Evolutionary conservation across 2,888 invertebrate species (phyloP).

Genomic region (Cacoxenus indagator): DNA sequence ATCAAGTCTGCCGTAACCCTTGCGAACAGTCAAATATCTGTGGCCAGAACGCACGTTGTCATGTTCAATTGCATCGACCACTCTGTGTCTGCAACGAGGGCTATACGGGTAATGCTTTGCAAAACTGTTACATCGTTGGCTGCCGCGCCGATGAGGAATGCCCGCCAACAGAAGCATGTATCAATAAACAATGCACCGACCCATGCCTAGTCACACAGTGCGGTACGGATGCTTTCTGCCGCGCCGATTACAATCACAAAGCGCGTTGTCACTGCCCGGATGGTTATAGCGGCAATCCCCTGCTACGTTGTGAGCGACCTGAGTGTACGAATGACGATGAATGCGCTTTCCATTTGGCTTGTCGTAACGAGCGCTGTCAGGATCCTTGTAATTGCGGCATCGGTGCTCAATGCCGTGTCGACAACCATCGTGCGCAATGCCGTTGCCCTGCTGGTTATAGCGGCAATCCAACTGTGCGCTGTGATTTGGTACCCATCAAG

Average conservation of each 20-base stretch:
- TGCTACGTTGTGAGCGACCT: slow-evolving; percentile 81
- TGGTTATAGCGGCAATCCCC: slow-evolving; percentile 84
- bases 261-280: slow-evolving; percentile 84
- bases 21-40: slow-evolving; percentile 80
- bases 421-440: slow-evolving; percentile 83
- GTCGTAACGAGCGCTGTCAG: slow-evolving; percentile 82
- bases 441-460: slow-evolving; percentile 86
- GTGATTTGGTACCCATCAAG: slow-evolving; percentile 74
- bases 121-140: slow-evolving; percentile 84
- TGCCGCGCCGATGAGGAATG: slow-evolving; percentile 90
- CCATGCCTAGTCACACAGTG: slow-evolving; percentile 86
- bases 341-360: slow-evolving; percentile 84
- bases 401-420: slow-evolving; percentile 82
- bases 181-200: slow-evolving; percentile 84
- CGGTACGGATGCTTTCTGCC: slow-evolving; percentile 83
- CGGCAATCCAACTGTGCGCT: slow-evolving; percentile 82
- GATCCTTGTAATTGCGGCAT: slow-evolving; percentile 89
- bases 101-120: slow-evolving; percentile 86
- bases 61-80: slow-evolving; percentile 84
- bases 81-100: slow-evolving; percentile 85
- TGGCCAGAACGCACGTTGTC: slow-evolving; percentile 83
- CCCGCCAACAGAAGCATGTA: slow-evolving; percentile 84
- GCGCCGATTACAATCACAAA: slow-evolving; percentile 81
- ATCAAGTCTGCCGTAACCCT: slow-evolving; percentile 81
- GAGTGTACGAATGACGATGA: slow-evolving; percentile 84